Percentiles rank a stretch among this genome's conserved stretches.
Conservation (phyloP, 2,113 vertebrate species). For the Gopherus flavomarginatus region DNA sequence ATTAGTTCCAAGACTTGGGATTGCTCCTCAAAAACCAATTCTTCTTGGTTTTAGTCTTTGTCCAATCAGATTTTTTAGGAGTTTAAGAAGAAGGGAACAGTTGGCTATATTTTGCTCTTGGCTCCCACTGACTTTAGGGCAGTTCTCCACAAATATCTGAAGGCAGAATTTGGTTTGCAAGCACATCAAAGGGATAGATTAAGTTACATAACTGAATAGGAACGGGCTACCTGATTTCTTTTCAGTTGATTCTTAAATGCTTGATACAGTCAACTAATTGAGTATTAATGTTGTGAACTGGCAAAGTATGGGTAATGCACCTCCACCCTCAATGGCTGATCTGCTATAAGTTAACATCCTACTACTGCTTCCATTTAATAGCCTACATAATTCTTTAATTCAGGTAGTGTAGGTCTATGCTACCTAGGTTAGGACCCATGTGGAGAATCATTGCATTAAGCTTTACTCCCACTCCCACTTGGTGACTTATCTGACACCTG, state of each 20-base stretch:
- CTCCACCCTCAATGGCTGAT: background rate
- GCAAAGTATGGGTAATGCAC: background rate
- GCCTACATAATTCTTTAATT: background rate
- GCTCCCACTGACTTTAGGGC: background rate
- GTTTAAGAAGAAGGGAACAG: background rate
- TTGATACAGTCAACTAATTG: background rate
- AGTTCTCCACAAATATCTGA: background rate
- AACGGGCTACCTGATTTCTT: background rate
- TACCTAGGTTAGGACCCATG: background rate
- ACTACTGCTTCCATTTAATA: background rate
- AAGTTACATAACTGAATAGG: background rate
- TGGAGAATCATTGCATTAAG: background rate
- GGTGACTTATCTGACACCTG: rapidly evolving
- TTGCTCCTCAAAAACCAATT: background rate
- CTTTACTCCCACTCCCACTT: background rate
- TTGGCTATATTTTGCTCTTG: background rate
- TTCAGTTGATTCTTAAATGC: background rate
- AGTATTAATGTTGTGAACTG: background rate
- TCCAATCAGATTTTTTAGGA: background rate
- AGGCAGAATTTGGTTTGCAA: background rate
- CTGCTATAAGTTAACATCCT: background rate
- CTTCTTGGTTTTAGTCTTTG: background rate
- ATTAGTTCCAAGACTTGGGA: background rate
- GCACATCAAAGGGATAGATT: background rate
- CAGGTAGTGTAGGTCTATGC: background rate